A percentile compares a stretch with the other conserved stretches of the same genome.
These are phyloP conservation scores for Herpetotheres cachinnans DNA, from an alignment of 2,113 vertebrate genomes.

Conservation along the genomic window DNA sequence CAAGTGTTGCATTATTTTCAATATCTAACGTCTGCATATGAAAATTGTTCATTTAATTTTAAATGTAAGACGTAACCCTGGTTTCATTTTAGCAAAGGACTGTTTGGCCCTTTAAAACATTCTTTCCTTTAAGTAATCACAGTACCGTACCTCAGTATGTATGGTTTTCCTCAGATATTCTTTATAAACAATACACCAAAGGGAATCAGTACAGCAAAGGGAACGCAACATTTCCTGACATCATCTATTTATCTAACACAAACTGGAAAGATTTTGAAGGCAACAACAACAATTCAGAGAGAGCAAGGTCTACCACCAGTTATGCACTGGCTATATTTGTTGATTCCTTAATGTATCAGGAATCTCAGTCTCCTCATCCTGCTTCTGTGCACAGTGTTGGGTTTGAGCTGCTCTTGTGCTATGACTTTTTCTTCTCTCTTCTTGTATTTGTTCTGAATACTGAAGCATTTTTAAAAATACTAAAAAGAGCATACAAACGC, in stretches of 20 bases:
- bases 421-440: background rate
- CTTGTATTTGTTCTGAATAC: background rate
- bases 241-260: background rate
- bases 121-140: background rate
- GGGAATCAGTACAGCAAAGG: background rate
- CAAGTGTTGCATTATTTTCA: background rate
- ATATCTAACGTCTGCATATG: background rate
- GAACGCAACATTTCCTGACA: background rate
- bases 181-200: background rate
- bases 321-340: background rate
- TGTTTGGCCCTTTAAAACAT: background rate
- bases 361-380: background rate
- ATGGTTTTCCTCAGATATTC: background rate
- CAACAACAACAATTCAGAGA: background rate
- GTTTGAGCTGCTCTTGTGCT: background rate
- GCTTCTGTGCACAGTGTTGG: background rate
- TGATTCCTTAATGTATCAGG: background rate
- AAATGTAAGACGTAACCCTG: background rate
- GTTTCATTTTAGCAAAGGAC: background rate
- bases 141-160: background rate
- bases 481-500: slow-evolving; percentile 55
- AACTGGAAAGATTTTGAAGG: background rate
- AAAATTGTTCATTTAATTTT: background rate
- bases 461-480: slow-evolving; percentile 8
- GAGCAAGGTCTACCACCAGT: background rate